Base-by-base conservation (phyloP, 2,113 vertebrate genomes). In the Eptesicus fuscus region DNA sequence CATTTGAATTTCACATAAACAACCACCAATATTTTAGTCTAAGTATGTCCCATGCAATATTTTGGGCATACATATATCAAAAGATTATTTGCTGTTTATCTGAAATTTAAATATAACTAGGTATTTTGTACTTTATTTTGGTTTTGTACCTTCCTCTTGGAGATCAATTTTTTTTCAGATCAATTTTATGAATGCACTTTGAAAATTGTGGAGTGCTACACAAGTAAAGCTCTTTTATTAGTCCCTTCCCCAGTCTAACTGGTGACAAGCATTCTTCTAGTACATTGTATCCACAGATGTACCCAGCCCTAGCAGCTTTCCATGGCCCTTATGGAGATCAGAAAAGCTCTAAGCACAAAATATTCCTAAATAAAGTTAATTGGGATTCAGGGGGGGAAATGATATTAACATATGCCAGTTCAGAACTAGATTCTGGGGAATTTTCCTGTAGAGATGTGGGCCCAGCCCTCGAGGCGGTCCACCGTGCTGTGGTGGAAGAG, bases 1-100 rank as follows among this genome's bases (percentile, higher is more conserved):
- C 14, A 80, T 89, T 80, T 80, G 35, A 95, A 78, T 82, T 89
- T 79, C 22, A 88, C 67, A 84, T 74, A 83, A 89, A 82, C 7
- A 35, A 76, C 16, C 87, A 44, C 30, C 49, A 74, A 14, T n/a
- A 40, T 56, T 91, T 84, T 76, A 5, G 2, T 88, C 47, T 71
- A 53, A n/a, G 30, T 74, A 88, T 63, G 22, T 13, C 35, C 61
- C 9, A 42, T 82, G 53, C 35, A 76, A 40, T 89, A 88, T 86
- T 71, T 92, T 18, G 20, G 10, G 70, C 30, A 53, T 35, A 79
- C 1, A 11, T 61, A 76, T 20, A 82, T 40, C 73, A 44, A 86
- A 92, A 85, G 42, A 32, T 53, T 42, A 28, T 76, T 91, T 53
- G 30, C 92, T 86, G 28, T 85, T 83, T 65, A 42, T 56, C 61